These are phyloP conservation scores for Dipodomys spectabilis DNA, from an alignment of 2,113 vertebrate genomes.

Conservation along the genomic window DNA sequence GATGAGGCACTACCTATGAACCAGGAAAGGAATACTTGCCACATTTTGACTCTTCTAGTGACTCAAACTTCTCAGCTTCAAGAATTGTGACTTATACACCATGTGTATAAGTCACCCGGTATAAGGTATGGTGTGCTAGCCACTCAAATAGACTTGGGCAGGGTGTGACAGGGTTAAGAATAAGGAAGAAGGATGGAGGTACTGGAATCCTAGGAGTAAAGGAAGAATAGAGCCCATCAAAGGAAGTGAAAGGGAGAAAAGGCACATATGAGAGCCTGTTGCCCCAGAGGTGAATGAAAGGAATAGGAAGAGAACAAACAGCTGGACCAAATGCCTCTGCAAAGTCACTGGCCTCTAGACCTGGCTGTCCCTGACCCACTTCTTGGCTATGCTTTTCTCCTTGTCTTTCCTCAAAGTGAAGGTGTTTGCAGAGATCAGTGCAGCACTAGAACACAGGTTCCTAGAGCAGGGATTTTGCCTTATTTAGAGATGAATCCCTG, in stretches of 20 bases:
- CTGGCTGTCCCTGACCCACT: not conserved
- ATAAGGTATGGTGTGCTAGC: not conserved
- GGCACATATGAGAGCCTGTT: accelerated
- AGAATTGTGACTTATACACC: too few species aligned
- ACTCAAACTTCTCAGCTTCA: not conserved
- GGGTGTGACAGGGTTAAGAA: too few species aligned
- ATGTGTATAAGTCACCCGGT: not conserved
- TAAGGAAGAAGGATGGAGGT: accelerated
- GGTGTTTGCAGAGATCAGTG: accelerated
- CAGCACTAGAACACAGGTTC: not conserved
- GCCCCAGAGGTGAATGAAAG: not conserved
- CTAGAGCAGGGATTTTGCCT: not conserved
- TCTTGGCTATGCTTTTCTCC: not conserved
- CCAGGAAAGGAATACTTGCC: not conserved
- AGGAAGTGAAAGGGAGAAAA: not conserved
- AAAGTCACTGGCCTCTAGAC: too few species aligned
- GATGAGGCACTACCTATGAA: not conserved
- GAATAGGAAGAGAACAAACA: too few species aligned
- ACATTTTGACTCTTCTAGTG: too few species aligned
- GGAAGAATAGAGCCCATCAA: not conserved
- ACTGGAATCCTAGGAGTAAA: not conserved
- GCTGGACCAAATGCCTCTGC: accelerated
- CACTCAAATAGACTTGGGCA: not conserved
- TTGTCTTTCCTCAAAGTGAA: too few species aligned
- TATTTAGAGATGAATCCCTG: not conserved